A percentile compares a stretch with the other conserved stretches of the same genome.
phyloP scores from a whole-genome alignment of 1,140 invertebrate species.

The Augochlora pura region DNA sequence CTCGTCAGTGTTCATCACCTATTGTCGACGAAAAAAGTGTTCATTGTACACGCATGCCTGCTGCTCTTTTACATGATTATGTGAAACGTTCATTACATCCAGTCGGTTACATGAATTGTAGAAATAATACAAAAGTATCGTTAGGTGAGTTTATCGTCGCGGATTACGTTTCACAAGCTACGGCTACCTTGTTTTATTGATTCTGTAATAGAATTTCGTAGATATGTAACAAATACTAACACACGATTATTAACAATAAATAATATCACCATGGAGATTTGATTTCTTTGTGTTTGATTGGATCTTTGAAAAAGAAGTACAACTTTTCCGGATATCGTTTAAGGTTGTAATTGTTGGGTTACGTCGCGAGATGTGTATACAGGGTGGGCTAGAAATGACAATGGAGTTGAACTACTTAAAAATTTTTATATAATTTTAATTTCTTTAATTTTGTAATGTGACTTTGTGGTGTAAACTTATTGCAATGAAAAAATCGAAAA shows the following conservation, averaged over 20 bases:
- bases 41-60: conserved; percentile 71
- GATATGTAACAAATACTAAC: too few species aligned
- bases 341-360: neutral
- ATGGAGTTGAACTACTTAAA: too few species aligned
- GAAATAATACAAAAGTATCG: neutral
- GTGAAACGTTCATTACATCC: conserved; percentile 33
- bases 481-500: too few species aligned
- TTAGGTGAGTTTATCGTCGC: conserved; percentile 15
- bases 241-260: neutral
- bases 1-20: conserved; percentile 61
- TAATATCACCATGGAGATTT: neutral
- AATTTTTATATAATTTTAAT: too few species aligned
- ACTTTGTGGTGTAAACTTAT: too few species aligned
- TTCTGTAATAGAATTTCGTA: too few species aligned
- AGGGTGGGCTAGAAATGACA: too few species aligned
- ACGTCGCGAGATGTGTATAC: neutral
- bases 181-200: neutral
- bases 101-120: conserved; percentile 25
- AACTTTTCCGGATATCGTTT: too few species aligned
- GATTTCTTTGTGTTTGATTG: neutral
- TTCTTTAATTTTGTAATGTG: too few species aligned
- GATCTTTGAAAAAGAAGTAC: neutral
- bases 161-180: conserved; percentile 10
- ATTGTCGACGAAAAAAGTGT: conserved; percentile 58
- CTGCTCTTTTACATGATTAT: conserved; percentile 63